Conservation (phyloP, 2,888 invertebrate species). For the Hipparchia semele region DNA sequence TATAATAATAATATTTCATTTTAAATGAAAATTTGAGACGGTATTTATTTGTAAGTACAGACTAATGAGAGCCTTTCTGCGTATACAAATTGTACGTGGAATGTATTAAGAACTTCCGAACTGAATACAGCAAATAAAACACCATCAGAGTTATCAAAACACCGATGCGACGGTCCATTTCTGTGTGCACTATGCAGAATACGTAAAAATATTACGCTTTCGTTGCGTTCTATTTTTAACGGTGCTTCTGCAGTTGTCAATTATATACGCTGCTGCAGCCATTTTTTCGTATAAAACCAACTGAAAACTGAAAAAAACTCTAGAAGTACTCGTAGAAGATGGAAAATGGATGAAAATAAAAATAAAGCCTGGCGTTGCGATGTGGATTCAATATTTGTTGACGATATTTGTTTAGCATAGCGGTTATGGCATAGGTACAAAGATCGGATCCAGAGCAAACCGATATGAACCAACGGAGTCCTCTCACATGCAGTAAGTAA, state of each 20-base stretch:
- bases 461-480: constrained; percentile 37
- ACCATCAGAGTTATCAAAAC: constrained; percentile 13
- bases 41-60: background rate
- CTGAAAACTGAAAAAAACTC: constrained; percentile 41
- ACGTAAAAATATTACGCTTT: constrained; percentile 18
- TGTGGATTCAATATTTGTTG: constrained; percentile 69
- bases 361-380: constrained; percentile 58
- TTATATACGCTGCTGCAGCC: constrained; percentile 7
- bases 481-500: constrained; percentile 44
- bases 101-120: constrained; percentile 2
- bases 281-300: constrained; percentile 21
- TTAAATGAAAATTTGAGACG: background rate
- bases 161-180: background rate
- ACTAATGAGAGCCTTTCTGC: background rate
- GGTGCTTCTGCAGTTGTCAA: constrained; percentile 17
- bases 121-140: constrained; percentile 3
- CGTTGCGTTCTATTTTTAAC: constrained; percentile 10
- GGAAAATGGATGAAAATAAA: constrained; percentile 43
- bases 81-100: background rate
- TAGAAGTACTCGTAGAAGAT: constrained; percentile 25
- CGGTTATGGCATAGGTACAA: constrained; percentile 50
- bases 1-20: background rate
- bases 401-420: constrained; percentile 66
- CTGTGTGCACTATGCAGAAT: constrained; percentile 10
- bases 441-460: constrained; percentile 49